Conservation (phyloP, 2,113 vertebrate genomes). For the Porphyrio hochstetteri region DNA sequence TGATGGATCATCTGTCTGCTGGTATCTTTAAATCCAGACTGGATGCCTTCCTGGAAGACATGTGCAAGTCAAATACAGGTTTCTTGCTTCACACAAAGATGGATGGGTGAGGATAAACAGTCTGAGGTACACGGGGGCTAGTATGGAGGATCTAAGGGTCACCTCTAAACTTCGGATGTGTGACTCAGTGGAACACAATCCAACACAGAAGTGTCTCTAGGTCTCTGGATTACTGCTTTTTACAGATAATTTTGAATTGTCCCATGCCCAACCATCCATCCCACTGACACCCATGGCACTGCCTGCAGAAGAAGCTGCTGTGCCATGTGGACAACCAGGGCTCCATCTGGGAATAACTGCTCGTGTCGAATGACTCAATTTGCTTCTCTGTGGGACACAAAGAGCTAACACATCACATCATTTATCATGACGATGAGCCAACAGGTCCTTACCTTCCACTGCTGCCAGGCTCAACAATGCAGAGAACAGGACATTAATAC, state of each 20-base stretch:
- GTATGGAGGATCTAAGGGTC: background rate
- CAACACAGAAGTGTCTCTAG: background rate
- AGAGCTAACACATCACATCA: background rate
- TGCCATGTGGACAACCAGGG: background rate
- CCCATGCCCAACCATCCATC: background rate
- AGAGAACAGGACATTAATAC: background rate
- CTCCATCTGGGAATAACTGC: background rate
- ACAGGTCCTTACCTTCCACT: background rate
- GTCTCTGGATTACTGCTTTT: background rate
- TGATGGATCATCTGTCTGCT: conserved; percentile 31
- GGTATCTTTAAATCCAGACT: conserved; percentile 24
- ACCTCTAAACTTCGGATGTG: background rate
- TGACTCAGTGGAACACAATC: background rate
- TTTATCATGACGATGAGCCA: background rate
- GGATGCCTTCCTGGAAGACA: conserved; percentile 7
- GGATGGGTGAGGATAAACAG: background rate
- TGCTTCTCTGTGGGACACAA: background rate
- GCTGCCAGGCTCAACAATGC: background rate
- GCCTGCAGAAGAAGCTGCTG: background rate
- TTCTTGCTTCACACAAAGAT: background rate
- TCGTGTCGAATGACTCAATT: background rate
- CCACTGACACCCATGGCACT: background rate
- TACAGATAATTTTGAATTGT: background rate
- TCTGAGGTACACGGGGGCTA: background rate
- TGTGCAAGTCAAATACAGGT: background rate